phyloP scores from a whole-genome alignment of 2,797 vertebrate species.

The Astyanax mexicanus region DNA sequence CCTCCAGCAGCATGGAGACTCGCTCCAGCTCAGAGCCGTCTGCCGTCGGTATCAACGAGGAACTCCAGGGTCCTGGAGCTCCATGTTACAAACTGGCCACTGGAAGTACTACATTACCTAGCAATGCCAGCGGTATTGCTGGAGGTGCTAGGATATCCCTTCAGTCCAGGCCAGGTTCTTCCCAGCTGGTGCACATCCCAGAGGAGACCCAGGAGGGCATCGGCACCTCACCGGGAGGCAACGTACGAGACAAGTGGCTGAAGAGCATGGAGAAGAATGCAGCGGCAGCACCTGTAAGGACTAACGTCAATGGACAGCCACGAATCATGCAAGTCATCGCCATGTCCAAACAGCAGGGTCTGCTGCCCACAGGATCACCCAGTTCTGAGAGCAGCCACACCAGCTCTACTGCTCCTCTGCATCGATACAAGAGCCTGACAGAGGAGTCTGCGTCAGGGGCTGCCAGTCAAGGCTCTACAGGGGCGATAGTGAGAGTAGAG shows the following conservation, averaged over 20 bases:
- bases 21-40: conserved; percentile 87
- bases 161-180: conserved; percentile 94
- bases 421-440: conserved; percentile 83
- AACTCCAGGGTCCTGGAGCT: conserved; percentile 71
- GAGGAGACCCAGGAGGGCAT: conserved; percentile 93
- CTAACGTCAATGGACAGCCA: conserved; percentile 85
- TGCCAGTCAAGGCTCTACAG: conserved; percentile 65
- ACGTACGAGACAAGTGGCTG: conserved; percentile 90
- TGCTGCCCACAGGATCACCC: conserved; percentile 92
- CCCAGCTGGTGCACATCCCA: conserved; percentile 96
- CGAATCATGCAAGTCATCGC: conserved; percentile 96
- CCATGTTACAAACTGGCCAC: conserved; percentile 71
- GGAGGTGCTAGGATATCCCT: conserved; percentile 90
- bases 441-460: conserved; percentile 78
- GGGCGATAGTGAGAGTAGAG: conserved; percentile 90
- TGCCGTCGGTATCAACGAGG: conserved; percentile 86
- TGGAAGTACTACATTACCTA: conserved; percentile 85
- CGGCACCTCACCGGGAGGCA: conserved; percentile 79
- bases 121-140: conserved; percentile 87
- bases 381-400: conserved; percentile 87
- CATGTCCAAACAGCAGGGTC: conserved; percentile 97
- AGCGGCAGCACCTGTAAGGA: conserved; percentile 65
- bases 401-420: conserved; percentile 70
- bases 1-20: conserved; percentile 88
- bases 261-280: conserved; percentile 90